Percentiles rank a stretch among this genome's conserved stretches.
phyloP scores from a whole-genome alignment of 2,113 vertebrate species.

The Channa argus region DNA sequence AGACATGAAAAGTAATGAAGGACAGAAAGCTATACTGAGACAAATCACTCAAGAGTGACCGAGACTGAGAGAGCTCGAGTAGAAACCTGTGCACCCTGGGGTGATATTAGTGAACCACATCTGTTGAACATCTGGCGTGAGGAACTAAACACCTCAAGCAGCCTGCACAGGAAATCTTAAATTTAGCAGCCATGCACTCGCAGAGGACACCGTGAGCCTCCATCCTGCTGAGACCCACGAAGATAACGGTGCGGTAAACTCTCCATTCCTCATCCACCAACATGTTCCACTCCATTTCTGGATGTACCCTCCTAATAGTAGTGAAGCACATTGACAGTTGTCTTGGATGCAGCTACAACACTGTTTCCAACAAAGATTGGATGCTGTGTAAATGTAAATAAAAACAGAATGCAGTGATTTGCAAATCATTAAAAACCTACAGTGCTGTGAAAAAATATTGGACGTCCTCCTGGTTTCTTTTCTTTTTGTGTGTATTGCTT shows the following conservation, averaged over 20 bases:
- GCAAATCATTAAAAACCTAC: too few species aligned
- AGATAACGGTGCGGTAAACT: not conserved
- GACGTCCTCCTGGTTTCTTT: too few species aligned
- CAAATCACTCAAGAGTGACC: conserved; percentile 15
- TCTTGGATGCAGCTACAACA: too few species aligned
- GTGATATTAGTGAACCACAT: conserved; percentile 66
- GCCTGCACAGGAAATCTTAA: conserved; percentile 55
- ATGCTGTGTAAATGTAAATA: too few species aligned
- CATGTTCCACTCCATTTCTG: not conserved
- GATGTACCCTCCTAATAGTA: not conserved
- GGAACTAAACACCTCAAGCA: conserved; percentile 55
- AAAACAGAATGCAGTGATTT: too few species aligned
- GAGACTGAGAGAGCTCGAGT: conserved; percentile 26
- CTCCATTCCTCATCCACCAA: not conserved
- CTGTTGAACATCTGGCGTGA: conserved; percentile 75
- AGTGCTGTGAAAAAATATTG: too few species aligned
- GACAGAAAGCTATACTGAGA: not conserved
- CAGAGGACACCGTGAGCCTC: conserved; percentile 15
- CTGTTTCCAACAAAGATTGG: too few species aligned
- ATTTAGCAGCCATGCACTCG: conserved; percentile 43
- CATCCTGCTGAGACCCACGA: conserved; percentile 13
- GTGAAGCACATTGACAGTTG: too few species aligned
- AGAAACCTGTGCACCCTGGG: conserved; percentile 58
- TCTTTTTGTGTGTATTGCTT: too few species aligned
- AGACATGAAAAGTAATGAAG: not conserved